Evolutionary conservation across 2,888 invertebrate species (phyloP).

Genomic region (Elmis aenea): DNA sequence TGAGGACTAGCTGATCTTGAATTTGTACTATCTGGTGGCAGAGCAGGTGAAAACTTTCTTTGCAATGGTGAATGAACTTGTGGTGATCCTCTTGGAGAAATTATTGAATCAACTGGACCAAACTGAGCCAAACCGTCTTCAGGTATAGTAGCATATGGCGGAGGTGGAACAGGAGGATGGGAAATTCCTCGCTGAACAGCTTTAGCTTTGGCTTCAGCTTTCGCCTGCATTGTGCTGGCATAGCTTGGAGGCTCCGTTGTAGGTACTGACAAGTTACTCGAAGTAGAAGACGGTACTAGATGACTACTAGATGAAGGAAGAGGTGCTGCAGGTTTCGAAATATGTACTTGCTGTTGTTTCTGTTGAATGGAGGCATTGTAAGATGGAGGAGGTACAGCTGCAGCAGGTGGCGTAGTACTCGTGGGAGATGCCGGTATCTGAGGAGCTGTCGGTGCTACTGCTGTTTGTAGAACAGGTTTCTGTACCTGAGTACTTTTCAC

Average conservation of each 20-base stretch:
- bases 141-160: conserved; percentile 54
- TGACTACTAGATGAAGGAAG: conserved; percentile 30
- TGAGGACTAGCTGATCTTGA: conserved; percentile 53
- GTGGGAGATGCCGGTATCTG: conserved; percentile 53
- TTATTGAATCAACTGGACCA: conserved; percentile 47
- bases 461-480: conserved; percentile 91
- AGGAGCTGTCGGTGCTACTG: conserved; percentile 85
- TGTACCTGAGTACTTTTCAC: conserved; percentile 94
- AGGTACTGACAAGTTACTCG: conserved; percentile 48
- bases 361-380: conserved; percentile 78
- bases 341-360: conserved; percentile 47
- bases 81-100: conserved; percentile 49
- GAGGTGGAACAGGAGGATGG: conserved; percentile 62
- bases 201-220: conserved; percentile 55
- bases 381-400: conserved; percentile 69
- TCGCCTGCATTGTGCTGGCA: conserved; percentile 83
- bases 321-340: conserved; percentile 43
- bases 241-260: conserved; percentile 90
- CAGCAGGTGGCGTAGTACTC: conserved; percentile 45
- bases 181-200: conserved; percentile 66
- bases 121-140: conserved; percentile 42
- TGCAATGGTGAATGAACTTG: conserved; percentile 59
- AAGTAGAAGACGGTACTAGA: conserved; percentile 36
- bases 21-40: conserved; percentile 48
- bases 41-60: conserved; percentile 63